A percentile compares a stretch with the other conserved stretches of the same genome.
Evolutionary conservation across 37 sponge, comb jelly and placozoan species (phyloP).

Genomic region (Cliona cf. orientalis): DNA sequence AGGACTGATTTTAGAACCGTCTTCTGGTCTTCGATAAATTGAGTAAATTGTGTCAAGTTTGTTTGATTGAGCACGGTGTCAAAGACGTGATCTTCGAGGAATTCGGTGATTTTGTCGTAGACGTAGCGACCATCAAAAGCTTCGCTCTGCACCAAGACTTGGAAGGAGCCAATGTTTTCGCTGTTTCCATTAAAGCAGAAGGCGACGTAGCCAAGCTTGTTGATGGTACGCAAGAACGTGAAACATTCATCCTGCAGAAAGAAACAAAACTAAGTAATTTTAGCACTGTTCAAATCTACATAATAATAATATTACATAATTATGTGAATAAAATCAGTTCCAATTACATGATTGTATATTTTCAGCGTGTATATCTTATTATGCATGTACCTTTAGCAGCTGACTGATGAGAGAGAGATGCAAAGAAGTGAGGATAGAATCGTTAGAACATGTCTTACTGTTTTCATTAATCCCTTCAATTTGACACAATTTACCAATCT

Average conservation of each 20-base stretch:
- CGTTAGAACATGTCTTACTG: neutral
- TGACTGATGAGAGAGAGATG: slow-evolving; percentile 3
- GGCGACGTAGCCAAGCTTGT: slow-evolving; percentile 87
- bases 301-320: too few species aligned
- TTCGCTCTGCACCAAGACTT: slow-evolving; percentile 76
- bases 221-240: slow-evolving; percentile 71
- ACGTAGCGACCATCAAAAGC: slow-evolving; percentile 43
- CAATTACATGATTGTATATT: too few species aligned
- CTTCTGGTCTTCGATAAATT: neutral
- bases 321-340: too few species aligned
- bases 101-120: slow-evolving; percentile 34
- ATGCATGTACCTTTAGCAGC: too few species aligned
- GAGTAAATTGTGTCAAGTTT: neutral
- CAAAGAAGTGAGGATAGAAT: neutral
- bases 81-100: slow-evolving; percentile 36
- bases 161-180: slow-evolving; percentile 32
- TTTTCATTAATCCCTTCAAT: neutral
- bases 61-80: neutral
- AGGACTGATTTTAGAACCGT: slow-evolving; percentile 15
- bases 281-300: too few species aligned
- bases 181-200: slow-evolving; percentile 28
- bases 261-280: neutral
- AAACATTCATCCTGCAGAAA: slow-evolving; percentile 73
- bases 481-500: too few species aligned
- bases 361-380: too few species aligned